Percentiles rank a stretch among this genome's conserved stretches.
Evolutionary conservation across 2,888 invertebrate species (phyloP).

Genomic region (Bhutanitis thaidina): DNA sequence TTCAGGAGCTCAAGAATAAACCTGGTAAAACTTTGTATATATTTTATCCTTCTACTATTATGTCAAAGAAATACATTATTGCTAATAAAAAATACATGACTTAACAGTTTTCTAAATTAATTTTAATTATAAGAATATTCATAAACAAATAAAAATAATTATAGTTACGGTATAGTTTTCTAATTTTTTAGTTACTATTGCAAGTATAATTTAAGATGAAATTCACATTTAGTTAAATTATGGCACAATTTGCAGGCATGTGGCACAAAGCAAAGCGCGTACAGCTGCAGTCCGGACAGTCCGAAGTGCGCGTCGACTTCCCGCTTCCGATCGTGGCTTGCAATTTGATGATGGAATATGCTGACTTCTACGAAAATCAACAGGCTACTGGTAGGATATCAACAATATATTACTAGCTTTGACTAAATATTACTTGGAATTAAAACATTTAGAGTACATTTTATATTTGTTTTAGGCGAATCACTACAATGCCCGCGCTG

Average conservation of each 20-base stretch:
- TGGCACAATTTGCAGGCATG: slow-evolving; percentile 76
- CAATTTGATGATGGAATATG: slow-evolving; percentile 98
- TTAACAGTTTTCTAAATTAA: too few species aligned
- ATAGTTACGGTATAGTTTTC: too few species aligned
- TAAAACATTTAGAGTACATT: too few species aligned
- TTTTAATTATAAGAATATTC: too few species aligned
- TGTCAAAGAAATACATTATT: too few species aligned
- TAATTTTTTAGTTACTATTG: too few species aligned
- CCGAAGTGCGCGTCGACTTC: slow-evolving; percentile 98
- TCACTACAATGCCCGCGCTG: slow-evolving; percentile 97
- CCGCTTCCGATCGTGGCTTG: slow-evolving; percentile 98
- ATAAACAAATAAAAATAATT: too few species aligned
- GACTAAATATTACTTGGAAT: too few species aligned
- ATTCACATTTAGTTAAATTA: not conserved
- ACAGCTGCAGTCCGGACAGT: slow-evolving; percentile 92
- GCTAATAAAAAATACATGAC: too few species aligned
- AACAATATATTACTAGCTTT: too few species aligned
- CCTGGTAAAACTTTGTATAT: slow-evolving; percentile 73
- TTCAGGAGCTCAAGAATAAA: slow-evolving; percentile 97
- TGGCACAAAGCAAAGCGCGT: slow-evolving; percentile 99
- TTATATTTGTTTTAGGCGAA: slow-evolving; percentile 74
- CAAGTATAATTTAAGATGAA: too few species aligned
- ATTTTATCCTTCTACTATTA: too few species aligned
- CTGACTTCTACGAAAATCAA: slow-evolving; percentile 98
- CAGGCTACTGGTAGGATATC: slow-evolving; percentile 86